phyloP scores from a whole-genome alignment of 2,113 vertebrate genomes.

The Catagonus wagneri region DNA sequence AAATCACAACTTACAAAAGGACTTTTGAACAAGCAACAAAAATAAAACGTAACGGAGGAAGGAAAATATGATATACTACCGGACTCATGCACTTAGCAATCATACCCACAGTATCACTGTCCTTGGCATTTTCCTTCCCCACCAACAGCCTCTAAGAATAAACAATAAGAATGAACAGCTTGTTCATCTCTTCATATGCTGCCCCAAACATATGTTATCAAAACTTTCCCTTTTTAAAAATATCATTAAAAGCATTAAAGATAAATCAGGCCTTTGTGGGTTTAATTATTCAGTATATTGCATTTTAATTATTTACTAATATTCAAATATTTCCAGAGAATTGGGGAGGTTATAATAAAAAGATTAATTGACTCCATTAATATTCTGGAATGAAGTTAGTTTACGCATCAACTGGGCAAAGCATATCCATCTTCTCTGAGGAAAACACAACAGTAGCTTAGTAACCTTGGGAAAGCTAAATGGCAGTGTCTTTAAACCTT shows the following conservation, averaged over 20 bases:
- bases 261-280: constrained; percentile 23
- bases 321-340: constrained; percentile 55
- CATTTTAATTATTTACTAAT: constrained; percentile 78
- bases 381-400: constrained; percentile 39
- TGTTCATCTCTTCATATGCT: constrained; percentile 65
- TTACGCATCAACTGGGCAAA: constrained; percentile 52
- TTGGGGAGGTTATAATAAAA: constrained; percentile 46
- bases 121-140: constrained; percentile 63
- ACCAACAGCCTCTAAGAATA: constrained; percentile 74
- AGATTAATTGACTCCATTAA: constrained; percentile 47
- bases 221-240: constrained; percentile 77
- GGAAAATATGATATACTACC: not conserved
- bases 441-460: constrained; percentile 37
- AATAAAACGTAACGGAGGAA: constrained; percentile 61
- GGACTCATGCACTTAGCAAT: not conserved
- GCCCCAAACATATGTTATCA: constrained; percentile 72
- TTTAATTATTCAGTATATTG: constrained; percentile 73
- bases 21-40: constrained; percentile 22
- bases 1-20: not conserved
- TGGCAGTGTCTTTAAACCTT: not conserved
- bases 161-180: constrained; percentile 73
- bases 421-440: constrained; percentile 40
- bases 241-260: constrained; percentile 71
- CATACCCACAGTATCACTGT: constrained; percentile 37
- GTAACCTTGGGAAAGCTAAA: constrained; percentile 39